phyloP scores from a whole-genome alignment of 1,140 invertebrate genomes.

The Globodera rostochiensis region DNA sequence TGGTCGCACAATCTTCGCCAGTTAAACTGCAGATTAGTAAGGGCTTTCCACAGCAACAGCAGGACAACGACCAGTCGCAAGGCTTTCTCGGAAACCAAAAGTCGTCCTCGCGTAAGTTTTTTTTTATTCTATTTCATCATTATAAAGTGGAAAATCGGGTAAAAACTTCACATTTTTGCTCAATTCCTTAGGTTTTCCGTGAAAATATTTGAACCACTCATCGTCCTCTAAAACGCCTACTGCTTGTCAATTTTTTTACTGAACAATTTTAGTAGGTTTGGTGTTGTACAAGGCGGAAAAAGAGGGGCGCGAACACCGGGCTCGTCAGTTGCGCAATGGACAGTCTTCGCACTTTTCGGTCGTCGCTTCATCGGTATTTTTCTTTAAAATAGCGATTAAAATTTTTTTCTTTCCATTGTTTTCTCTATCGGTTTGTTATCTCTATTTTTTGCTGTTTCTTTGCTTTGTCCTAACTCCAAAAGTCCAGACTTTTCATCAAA shows the following conservation, averaged over 20 bases:
- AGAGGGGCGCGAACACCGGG: slow-evolving; percentile 3
- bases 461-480: neutral
- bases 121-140: neutral
- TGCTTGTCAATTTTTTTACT: neutral
- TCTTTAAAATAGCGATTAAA: neutral
- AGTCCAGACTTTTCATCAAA: too few relatives aligned
- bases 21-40: neutral
- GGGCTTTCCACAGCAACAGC: neutral
- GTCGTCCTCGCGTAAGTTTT: slow-evolving; percentile 14
- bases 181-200: neutral
- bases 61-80: neutral
- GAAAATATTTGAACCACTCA: too few relatives aligned
- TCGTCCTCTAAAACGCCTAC: too few relatives aligned
- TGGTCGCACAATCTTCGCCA: too few relatives aligned
- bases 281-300: slow-evolving; percentile 17
- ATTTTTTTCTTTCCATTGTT: too few relatives aligned
- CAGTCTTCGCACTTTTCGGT: neutral
- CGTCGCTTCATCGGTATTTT: neutral
- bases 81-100: slow-evolving; percentile 1
- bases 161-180: neutral
- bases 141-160: too few relatives aligned
- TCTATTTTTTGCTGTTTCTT: neutral
- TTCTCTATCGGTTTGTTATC: neutral
- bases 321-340: neutral
- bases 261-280: neutral